These are phyloP conservation scores for Cercopithecus mitis DNA, from an alignment of 2,797 vertebrate species.

Conservation along the genomic window DNA sequence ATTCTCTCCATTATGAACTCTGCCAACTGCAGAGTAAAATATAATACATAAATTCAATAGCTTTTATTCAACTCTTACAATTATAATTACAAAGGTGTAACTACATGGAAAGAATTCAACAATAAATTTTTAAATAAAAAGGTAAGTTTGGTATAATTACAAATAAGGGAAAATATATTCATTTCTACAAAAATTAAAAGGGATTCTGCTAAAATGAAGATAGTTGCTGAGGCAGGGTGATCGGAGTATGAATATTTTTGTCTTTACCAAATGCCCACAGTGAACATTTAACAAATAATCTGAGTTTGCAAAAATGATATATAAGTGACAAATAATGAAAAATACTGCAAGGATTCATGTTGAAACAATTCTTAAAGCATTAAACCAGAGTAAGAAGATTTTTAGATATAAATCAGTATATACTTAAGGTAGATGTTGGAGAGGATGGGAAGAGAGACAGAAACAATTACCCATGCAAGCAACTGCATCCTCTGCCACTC, in stretches of 20 bases:
- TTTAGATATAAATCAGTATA: conserved; percentile 19
- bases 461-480: conserved; percentile 44
- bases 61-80: conserved; percentile 43
- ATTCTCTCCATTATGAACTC: background rate
- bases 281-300: conserved; percentile 49
- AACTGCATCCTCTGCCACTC: background rate
- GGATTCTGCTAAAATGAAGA: background rate
- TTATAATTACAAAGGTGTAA: conserved; percentile 42
- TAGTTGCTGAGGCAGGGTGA: background rate
- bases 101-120: conserved; percentile 34
- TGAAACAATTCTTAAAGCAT: conserved; percentile 37
- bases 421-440: background rate
- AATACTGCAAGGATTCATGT: background rate
- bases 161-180: conserved; percentile 18
- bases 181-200: background rate
- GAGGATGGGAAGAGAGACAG: background rate
- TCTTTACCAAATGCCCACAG: conserved; percentile 29
- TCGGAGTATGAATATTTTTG: background rate
- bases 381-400: background rate
- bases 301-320: background rate
- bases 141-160: background rate
- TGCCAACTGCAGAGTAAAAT: conserved; percentile 32
- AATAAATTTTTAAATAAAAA: conserved; percentile 54
- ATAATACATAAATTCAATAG: conserved; percentile 8
- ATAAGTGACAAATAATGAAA: conserved; percentile 14